Base-by-base conservation (phyloP, 1,140 invertebrate species). In the Drosophila oshimai region DNA sequence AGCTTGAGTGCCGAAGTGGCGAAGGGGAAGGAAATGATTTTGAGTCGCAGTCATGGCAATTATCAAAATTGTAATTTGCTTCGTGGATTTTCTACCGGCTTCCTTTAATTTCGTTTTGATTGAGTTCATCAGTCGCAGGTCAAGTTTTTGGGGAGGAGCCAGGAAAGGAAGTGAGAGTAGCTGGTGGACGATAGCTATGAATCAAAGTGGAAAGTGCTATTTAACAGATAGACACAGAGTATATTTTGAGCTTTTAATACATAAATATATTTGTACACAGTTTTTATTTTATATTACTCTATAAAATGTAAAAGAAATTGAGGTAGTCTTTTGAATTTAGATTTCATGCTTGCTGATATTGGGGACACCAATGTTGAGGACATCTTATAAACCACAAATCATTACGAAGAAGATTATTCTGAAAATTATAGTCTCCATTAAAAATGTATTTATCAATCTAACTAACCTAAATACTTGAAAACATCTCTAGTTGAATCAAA, bases 1-100 rank as follows among this genome's bases (percentile, higher is more conserved):
- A 54, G 42, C 12, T 41, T 42, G 64, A 51, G 31, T 34, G 34
- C 18, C 65, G n/a, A n/a, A n/a, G n/a, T n/a, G 36, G 24, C 29
- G 6, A 31, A 31, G 50, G 68, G 68, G 31, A 20, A 62, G 57
- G 41, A 72, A 64, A 62, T 65, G 47, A 47, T 28, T 51, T 31
- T 24, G 13, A 60, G 54, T 47, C 42, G 44, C 62, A 36, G 46
- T 67, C 68, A 45, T 34, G 74, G 70, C 81, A 86, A 86, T 86
- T 87, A 86, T 86, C 60, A 72, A 80, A 87, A 86, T 86, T 86
- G 80, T 86, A 86, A 86, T 87, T 80, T 76, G 58, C 71, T 72
- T 72, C 68, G 41, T 57, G 46, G 41, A 31, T 51, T 55, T 58
- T 26, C 29, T 29, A 24, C 33, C 18, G 33, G 34, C 28, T 36